phyloP scores from a whole-genome alignment of 2,888 invertebrate genomes.

The Steinernema carpocapsae region DNA sequence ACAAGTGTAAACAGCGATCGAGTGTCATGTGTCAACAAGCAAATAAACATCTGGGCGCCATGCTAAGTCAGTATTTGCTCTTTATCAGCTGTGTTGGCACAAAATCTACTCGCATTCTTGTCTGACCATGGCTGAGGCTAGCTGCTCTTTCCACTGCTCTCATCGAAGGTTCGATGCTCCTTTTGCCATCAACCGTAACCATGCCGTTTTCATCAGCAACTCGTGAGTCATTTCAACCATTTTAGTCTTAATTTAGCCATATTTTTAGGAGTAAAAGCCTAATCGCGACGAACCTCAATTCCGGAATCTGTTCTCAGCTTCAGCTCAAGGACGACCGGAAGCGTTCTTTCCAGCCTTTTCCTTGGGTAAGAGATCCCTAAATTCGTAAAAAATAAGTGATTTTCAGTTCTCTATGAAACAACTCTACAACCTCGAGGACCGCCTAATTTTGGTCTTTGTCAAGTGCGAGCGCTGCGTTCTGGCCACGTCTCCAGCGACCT shows the following conservation, averaged over 20 bases:
- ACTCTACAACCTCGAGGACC: conserved; percentile 17
- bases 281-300: neutral
- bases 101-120: too few relatives aligned
- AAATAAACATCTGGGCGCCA: too few relatives aligned
- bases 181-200: conserved; percentile 11
- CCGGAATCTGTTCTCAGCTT: neutral
- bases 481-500: neutral
- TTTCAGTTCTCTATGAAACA: conserved; percentile 16
- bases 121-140: conserved; percentile 1
- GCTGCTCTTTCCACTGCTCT: conserved; percentile 29
- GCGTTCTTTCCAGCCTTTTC: neutral
- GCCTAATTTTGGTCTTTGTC: neutral
- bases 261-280: neutral
- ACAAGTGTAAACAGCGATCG: too few relatives aligned
- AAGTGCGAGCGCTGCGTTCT: neutral
- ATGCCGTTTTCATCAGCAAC: conserved; percentile 12
- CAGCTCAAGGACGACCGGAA: neutral
- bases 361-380: neutral
- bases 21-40: too few relatives aligned
- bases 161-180: conserved; percentile 23
- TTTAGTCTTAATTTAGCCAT: too few relatives aligned
- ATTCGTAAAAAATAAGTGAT: neutral
- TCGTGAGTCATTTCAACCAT: neutral
- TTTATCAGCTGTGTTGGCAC: too few relatives aligned
- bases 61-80: too few relatives aligned